Evolutionary conservation across 2,888 invertebrate genomes (phyloP).

Genomic region (Dorcus hopei): DNA sequence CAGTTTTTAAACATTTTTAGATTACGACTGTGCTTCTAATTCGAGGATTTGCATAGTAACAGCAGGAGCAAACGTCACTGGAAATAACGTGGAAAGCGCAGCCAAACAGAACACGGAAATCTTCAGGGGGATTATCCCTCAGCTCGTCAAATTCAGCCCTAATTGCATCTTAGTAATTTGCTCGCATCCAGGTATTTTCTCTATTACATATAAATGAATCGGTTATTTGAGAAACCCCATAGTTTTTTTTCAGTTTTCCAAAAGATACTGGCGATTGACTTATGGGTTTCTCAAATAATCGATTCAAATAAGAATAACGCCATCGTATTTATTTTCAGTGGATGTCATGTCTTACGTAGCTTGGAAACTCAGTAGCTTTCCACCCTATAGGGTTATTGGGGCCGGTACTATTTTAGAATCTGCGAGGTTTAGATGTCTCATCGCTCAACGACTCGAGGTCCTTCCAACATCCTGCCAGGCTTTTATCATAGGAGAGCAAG

Average conservation of each 20-base stretch:
- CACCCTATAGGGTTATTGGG: conserved; percentile 59
- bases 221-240: too few species aligned
- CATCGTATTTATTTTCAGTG: conserved; percentile 41
- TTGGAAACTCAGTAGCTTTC: conserved; percentile 64
- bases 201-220: too few species aligned
- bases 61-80: conserved; percentile 56
- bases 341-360: conserved; percentile 63
- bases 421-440: conserved; percentile 57
- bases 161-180: conserved; percentile 57
- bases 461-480: conserved; percentile 57
- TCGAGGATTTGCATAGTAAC: conserved; percentile 60
- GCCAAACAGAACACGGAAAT: conserved; percentile 58
- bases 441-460: conserved; percentile 57
- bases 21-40: conserved; percentile 54
- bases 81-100: conserved; percentile 52
- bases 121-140: conserved; percentile 57
- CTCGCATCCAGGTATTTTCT: conserved; percentile 49
- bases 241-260: too few species aligned
- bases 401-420: conserved; percentile 64
- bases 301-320: not conserved
- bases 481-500: conserved; percentile 67
- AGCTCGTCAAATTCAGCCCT: conserved; percentile 58
- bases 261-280: too few species aligned
- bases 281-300: too few species aligned
- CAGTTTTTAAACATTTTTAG: conserved; percentile 33